These are phyloP conservation scores for Bolinopsis microptera DNA, from an alignment of 37 sponge, comb jelly and placozoan genomes.

Conservation along the genomic window DNA sequence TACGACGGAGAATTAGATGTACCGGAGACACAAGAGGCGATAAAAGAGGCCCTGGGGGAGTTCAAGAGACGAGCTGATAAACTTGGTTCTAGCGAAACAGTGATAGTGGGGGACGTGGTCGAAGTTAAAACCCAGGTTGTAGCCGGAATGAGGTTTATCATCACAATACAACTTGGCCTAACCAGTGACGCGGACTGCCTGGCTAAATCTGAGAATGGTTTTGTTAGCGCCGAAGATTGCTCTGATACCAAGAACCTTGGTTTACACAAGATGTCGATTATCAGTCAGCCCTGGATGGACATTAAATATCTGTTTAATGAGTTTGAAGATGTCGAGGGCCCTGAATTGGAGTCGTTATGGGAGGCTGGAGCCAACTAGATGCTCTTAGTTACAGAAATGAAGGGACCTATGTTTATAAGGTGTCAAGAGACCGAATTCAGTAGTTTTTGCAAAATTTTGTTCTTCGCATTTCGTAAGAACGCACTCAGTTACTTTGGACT, in stretches of 20 bases:
- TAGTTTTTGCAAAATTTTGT: no score
- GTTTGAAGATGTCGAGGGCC: slow-evolving; percentile 11
- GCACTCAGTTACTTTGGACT: no score
- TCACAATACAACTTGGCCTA: slow-evolving; percentile 1
- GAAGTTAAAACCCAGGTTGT: slow-evolving; percentile 28
- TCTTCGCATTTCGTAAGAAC: no score
- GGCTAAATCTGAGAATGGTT: neutral
- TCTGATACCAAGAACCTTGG: slow-evolving; percentile 34
- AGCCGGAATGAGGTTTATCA: slow-evolving; percentile 19
- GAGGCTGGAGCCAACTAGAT: neutral
- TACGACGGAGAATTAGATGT: neutral
- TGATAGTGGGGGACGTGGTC: slow-evolving; percentile 37
- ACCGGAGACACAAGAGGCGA: neutral
- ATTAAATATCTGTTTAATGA: neutral
- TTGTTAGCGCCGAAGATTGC: neutral
- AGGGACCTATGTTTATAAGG: no score
- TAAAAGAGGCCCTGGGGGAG: slow-evolving; percentile 10
- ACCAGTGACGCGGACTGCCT: neutral
- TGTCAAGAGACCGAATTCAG: no score
- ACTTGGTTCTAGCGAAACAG: neutral
- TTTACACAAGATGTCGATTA: neutral
- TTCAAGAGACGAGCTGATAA: slow-evolving; percentile 46
- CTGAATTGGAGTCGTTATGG: neutral
- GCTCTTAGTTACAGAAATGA: no score
- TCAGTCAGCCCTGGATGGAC: slow-evolving; percentile 33